Evolutionary conservation across 2,113 vertebrate genomes (phyloP).

Genomic region (Actenoides lindsayi): DNA sequence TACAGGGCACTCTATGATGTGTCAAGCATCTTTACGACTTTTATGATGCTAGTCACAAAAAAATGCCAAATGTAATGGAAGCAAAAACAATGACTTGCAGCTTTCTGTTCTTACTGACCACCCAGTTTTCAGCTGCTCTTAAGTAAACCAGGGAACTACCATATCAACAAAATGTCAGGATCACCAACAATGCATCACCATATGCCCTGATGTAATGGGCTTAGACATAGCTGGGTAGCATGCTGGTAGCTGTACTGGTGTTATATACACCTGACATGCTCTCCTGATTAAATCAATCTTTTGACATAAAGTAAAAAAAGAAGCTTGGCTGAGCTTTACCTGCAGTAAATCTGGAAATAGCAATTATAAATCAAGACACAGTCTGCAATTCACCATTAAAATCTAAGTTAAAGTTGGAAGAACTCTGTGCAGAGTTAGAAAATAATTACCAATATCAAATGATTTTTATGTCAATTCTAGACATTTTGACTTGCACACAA

Average conservation of each 20-base stretch:
- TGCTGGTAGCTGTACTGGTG: not conserved
- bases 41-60: not conserved
- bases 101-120: not conserved
- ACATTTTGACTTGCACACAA: not conserved
- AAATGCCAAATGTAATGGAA: fast-evolving
- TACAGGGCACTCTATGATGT: not conserved
- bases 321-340: not conserved
- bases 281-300: not conserved
- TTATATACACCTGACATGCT: not conserved
- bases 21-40: not conserved
- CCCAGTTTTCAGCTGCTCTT: not conserved
- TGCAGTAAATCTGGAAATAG: not conserved
- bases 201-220: not conserved
- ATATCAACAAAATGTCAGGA: not conserved
- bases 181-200: not conserved
- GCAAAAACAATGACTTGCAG: not conserved
- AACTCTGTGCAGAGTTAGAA: not conserved
- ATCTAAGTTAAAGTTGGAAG: not conserved
- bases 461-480: not conserved
- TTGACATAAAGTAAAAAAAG: not conserved
- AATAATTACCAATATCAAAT: not conserved
- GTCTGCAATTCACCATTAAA: not conserved
- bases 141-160: not conserved
- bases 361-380: not conserved
- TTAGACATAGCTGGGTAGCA: not conserved